Percentiles rank a stretch among this genome's conserved stretches.
These are phyloP conservation scores for Cepaea hortensis DNA, from an alignment of 2,888 invertebrate genomes.

Conservation along the genomic window DNA sequence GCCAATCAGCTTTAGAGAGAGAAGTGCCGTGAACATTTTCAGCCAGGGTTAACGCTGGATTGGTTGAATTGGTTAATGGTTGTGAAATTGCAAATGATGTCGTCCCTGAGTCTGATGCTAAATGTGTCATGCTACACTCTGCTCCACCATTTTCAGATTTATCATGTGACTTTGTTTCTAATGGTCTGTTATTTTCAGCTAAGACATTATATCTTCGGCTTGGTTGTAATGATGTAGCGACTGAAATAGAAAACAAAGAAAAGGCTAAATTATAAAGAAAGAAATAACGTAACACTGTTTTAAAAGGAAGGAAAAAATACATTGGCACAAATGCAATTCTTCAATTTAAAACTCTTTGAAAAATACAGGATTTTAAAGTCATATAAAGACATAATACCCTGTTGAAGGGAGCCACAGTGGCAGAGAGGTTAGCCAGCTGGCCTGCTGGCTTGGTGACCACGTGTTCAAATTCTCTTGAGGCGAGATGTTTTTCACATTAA, in stretches of 20 bases:
- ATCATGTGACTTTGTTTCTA: not conserved
- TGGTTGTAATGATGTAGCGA: conserved; percentile 5
- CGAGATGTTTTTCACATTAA: too few species aligned
- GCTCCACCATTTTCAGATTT: not conserved
- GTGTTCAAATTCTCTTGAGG: too few species aligned
- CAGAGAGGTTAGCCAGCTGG: too few species aligned
- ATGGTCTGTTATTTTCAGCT: not conserved
- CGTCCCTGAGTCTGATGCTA: not conserved
- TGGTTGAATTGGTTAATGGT: not conserved
- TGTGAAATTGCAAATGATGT: not conserved
- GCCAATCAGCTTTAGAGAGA: conserved; percentile 42
- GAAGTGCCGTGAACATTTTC: not conserved
- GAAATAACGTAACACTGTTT: not conserved
- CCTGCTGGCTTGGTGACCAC: too few species aligned
- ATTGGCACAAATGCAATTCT: too few species aligned
- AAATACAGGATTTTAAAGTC: too few species aligned
- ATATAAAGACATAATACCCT: too few species aligned
- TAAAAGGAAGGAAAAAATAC: not conserved
- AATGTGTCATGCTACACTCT: not conserved
- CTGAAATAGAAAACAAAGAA: not conserved
- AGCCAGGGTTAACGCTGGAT: not conserved
- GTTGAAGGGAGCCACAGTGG: too few species aligned
- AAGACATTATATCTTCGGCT: conserved; percentile 10
- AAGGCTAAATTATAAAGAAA: not conserved
- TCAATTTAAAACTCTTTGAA: too few species aligned